A percentile compares a stretch with the other conserved stretches of the same genome.
phyloP scores from a whole-genome alignment of 2,888 invertebrate species.

The Phengaris arion region DNA sequence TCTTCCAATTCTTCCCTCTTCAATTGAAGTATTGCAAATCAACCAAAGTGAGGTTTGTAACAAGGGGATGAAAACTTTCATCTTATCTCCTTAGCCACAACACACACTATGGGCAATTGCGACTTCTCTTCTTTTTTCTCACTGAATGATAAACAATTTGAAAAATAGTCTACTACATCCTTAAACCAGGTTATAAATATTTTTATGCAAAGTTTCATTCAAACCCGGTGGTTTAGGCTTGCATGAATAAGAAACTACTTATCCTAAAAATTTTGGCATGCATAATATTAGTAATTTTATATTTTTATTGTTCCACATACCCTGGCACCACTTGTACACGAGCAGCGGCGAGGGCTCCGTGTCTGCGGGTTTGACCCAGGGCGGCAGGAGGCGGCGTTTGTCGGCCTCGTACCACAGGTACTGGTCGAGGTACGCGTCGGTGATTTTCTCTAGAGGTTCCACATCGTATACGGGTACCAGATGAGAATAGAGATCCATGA shows the following conservation, averaged over 20 bases:
- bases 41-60: conserved; percentile 84
- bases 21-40: conserved; percentile 45
- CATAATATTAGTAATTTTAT: no score
- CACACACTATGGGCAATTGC: conserved; percentile 78
- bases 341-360: conserved; percentile 96
- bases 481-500: conserved; percentile 99
- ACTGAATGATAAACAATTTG: not conserved
- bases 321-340: conserved; percentile 99
- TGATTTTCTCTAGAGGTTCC: conserved; percentile 99
- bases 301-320: conserved; percentile 59
- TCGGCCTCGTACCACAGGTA: conserved; percentile 99
- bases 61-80: conserved; percentile 81
- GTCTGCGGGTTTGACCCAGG: conserved; percentile 99
- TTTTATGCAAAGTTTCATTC: no score
- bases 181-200: no score
- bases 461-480: conserved; percentile 99
- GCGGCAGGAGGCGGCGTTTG: conserved; percentile 96
- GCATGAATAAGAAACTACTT: no score
- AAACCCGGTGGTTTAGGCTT: no score
- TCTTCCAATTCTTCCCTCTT: conserved; percentile 31
- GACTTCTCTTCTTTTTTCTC: conserved; percentile 30
- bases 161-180: no score
- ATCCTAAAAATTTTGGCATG: no score
- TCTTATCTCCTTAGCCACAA: conserved; percentile 83
- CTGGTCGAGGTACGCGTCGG: conserved; percentile 99